Conservation (phyloP, 2,113 vertebrate genomes). For the Acanthisitta chloris region DNA sequence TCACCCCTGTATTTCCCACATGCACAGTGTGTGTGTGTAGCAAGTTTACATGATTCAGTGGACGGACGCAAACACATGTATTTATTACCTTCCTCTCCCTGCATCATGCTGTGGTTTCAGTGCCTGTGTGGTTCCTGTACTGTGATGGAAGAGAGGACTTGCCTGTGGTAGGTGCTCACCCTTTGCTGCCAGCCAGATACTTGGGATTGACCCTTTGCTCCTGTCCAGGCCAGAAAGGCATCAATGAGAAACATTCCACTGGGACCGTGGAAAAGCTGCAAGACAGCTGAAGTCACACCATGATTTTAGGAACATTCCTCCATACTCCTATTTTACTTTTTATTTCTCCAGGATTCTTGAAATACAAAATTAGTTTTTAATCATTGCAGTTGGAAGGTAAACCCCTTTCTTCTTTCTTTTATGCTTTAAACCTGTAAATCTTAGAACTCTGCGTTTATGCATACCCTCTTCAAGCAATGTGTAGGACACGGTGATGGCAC, state of each 20-base stretch:
- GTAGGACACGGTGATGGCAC: background rate
- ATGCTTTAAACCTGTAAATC: background rate
- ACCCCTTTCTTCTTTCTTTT: background rate
- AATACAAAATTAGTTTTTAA: background rate
- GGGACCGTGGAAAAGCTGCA: background rate
- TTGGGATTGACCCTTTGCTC: background rate
- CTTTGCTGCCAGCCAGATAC: background rate
- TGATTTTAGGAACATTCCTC: background rate
- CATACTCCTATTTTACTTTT: background rate
- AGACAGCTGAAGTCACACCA: background rate
- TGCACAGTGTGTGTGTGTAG: too few relatives aligned
- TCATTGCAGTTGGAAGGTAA: background rate
- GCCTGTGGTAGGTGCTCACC: background rate
- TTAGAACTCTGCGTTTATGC: background rate
- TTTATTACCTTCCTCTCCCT: background rate
- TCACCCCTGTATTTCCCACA: background rate
- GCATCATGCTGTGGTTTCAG: background rate
- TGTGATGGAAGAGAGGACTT: background rate
- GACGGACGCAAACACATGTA: background rate
- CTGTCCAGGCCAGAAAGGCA: background rate
- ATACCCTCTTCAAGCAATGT: background rate
- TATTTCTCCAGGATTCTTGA: background rate
- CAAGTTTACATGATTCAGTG: background rate
- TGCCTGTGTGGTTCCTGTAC: background rate
- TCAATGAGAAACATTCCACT: background rate